Base-by-base conservation (phyloP, 2,113 vertebrate genomes). In the Ptilorrhoa leucosticta region DNA sequence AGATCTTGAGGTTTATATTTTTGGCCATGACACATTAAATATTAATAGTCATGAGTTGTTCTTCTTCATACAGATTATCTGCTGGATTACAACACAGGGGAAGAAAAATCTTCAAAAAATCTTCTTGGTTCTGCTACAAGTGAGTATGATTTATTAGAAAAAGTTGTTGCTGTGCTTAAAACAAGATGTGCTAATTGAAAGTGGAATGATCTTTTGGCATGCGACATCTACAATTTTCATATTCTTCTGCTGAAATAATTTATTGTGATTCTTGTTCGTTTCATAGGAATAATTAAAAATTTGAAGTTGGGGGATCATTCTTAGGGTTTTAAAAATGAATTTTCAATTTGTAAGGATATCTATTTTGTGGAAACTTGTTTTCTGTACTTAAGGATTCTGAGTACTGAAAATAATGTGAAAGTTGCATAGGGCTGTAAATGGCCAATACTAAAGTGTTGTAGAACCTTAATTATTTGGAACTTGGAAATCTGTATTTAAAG, bases 51-150 rank as follows among this genome's bases (percentile, higher is more conserved):
- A 69, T 7, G 2, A 83, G 10, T 44, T 70, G 26, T 53, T 73
- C 14, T 92, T 82, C n/a, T 80, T 88, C 95, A 85, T 63, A 30
- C 89, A 99, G 99, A 99, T 98, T 99, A 99, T 96, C 99, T 98
- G 4, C 96, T 99, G 75, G 99, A 99, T 91, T 99, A 99, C 96
- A 98, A 97, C 93, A 98, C 98, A 10, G 98, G 98, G 39, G 99
- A 99, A 95, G 99, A 99, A 96, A 99, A 99, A 95, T 97, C 98
- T 71, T 99, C 99, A 37, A 99, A 99, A 97, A 99, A 99, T 97
- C 98, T 99, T 80, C 98, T 99, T 87, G 99, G 99, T 71, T 99
- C 99, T 91, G 99, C 99, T 87, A 99, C 99, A 94, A 99, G 99
- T 99, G 97, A 94, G 99, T 99, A 94, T 90, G 68, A 63, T 61